Evolutionary conservation across 2,113 vertebrate species (phyloP).

Genomic region (Rhagologus leucostigma): DNA sequence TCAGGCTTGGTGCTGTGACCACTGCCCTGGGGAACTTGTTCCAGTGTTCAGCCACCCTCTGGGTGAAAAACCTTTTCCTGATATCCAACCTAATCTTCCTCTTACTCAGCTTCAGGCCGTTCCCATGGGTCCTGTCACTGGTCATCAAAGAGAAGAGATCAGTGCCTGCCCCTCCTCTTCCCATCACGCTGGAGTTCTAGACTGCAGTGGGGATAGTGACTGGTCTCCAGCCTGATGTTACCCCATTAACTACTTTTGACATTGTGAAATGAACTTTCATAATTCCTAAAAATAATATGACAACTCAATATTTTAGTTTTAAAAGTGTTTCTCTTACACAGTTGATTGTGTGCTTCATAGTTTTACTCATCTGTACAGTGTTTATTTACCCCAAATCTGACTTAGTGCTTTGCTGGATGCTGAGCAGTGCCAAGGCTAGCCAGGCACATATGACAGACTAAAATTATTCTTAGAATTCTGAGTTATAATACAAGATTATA

Average conservation of each 20-base stretch:
- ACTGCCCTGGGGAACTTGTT: neutral
- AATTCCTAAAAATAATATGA: neutral
- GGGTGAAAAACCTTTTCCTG: neutral
- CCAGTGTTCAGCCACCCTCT: neutral
- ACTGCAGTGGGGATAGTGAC: neutral
- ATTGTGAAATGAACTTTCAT: neutral
- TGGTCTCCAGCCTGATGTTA: neutral
- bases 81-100: neutral
- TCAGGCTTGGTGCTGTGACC: neutral
- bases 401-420: neutral
- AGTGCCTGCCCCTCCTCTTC: neutral
- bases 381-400: neutral
- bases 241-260: no score
- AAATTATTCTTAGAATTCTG: neutral
- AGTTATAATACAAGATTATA: neutral
- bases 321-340: neutral
- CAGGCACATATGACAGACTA: neutral
- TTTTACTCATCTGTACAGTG: neutral
- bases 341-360: neutral
- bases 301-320: neutral
- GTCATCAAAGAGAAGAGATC: neutral
- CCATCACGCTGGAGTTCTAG: accelerated
- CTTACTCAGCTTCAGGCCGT: neutral
- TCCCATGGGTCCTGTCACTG: no score
- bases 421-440: neutral